Percentiles rank a stretch among this genome's conserved stretches.
phyloP scores from a whole-genome alignment of 2,797 vertebrate genomes.

The Pelodytes ibericus region DNA sequence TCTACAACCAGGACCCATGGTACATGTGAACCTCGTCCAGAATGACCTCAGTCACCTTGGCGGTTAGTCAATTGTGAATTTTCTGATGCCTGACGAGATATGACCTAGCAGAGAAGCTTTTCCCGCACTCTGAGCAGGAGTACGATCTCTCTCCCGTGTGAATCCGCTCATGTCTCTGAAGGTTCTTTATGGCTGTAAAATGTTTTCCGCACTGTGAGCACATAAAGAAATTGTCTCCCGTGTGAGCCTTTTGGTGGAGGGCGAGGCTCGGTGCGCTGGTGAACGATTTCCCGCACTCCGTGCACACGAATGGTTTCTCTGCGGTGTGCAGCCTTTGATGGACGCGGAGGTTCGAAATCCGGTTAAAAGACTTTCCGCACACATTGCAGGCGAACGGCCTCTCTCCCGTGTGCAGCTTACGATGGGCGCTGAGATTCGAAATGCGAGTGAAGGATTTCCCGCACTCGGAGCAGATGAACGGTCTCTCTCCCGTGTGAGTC shows the following conservation, averaged over 20 bases:
- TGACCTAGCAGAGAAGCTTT: constrained; percentile 2
- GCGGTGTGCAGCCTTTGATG: constrained; percentile 14
- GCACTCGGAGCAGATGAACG: neutral
- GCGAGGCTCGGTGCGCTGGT: neutral
- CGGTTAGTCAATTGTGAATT: too few species aligned
- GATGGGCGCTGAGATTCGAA: neutral
- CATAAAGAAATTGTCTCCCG: neutral
- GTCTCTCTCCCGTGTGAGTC: constrained; percentile 11
- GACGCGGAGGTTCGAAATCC: neutral
- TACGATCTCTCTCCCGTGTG: constrained; percentile 32
- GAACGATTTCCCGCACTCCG: constrained; percentile 8
- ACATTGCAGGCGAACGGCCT: neutral
- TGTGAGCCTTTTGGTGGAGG: neutral
- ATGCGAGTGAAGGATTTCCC: constrained; percentile 4
- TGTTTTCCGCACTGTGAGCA: constrained; percentile 14
- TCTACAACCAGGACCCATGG: too few species aligned
- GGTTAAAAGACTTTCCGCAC: constrained; percentile 3
- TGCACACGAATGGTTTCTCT: neutral
- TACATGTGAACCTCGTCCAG: too few species aligned
- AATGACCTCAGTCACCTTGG: too few species aligned
- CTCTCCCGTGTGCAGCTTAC: constrained; percentile 3
- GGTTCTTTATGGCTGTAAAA: neutral
- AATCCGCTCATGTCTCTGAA: constrained; percentile 10
- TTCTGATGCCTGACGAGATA: constrained; percentile 8
- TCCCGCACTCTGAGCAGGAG: constrained; percentile 17